Evolutionary conservation across 2,888 invertebrate genomes (phyloP).

Genomic region (Mantis religiosa): DNA sequence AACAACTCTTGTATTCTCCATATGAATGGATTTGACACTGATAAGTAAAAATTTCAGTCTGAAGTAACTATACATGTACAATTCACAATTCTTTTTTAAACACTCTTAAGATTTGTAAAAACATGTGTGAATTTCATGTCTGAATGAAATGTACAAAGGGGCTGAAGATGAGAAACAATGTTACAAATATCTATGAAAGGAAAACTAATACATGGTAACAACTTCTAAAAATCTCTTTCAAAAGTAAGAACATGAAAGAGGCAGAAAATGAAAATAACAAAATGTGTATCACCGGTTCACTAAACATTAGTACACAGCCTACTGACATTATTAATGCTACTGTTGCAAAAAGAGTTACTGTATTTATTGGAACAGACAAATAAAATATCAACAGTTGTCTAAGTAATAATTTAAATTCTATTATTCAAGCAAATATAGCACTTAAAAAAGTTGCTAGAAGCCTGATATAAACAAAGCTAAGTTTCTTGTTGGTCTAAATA

Average conservation of each 20-base stretch:
- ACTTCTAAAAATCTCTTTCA: neutral
- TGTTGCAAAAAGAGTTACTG: neutral
- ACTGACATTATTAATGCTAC: neutral
- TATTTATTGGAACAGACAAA: slow-evolving; percentile 6
- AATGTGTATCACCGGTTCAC: neutral
- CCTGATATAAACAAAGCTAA: neutral
- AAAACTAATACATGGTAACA: neutral
- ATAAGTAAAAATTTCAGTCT: neutral
- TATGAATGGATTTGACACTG: neutral
- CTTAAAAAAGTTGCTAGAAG: neutral
- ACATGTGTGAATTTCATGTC: neutral
- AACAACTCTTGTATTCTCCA: neutral
- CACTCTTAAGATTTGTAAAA: neutral
- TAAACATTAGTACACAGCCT: neutral
- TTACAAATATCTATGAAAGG: neutral
- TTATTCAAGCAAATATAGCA: slow-evolving; percentile 2
- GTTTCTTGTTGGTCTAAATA: neutral
- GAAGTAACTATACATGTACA: neutral
- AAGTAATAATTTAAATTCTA: neutral
- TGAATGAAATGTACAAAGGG: neutral
- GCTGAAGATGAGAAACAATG: neutral
- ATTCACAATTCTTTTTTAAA: neutral
- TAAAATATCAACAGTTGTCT: neutral
- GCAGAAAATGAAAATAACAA: neutral
- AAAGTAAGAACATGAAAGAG: neutral